Evolutionary conservation across 1,140 invertebrate species (phyloP), one percentile per base, ranked within the genome.

Genomic region (Papilio machaon): DNA sequence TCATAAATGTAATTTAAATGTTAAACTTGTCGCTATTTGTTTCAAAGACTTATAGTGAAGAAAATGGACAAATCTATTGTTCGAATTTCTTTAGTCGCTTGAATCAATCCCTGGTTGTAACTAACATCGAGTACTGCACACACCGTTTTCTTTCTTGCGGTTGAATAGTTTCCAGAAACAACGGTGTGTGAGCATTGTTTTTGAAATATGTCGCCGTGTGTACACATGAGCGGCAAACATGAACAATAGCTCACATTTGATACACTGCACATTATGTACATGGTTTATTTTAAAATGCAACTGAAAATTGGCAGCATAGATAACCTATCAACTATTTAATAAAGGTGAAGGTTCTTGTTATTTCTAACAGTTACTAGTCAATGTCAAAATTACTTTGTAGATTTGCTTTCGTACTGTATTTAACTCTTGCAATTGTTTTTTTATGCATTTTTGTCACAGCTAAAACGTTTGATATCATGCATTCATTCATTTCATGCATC

Each of bases 161-260:
- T 52, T n/a, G 74, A 46, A 76, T 76, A 76, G 74, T 76, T 76
- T 76, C 46, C 74, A 76, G 74, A 54, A 76, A 49, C 74, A 35
- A 17, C n/a, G 43, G 35, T 38, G n/a, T 23, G 38, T n/a, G 43
- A 47, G 74, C 74, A 76, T 76, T 76, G 74, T 76, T 76, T 76
- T 76, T 52, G 74, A 76, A 76, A 76, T 76, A 54, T 47, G 74
- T 76, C 43, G 74, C 74, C 74, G 74, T 76, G 47, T 76, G 64
- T 76, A 30, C 19, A 76, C 46, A 47, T 52, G 19, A 47, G 47
- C 19, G 46, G 46, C 47, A 76, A 76, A 76, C 74, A 19, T 7
- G 46, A 76, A 76, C 74, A 76, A 76, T 76, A 52, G 74, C 74
- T 23, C 13, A 47, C 43, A 6, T 9, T 52, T 52, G 46, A 54